phyloP scores from a whole-genome alignment of 2,113 vertebrate genomes.

The Halcyon senegalensis region DNA sequence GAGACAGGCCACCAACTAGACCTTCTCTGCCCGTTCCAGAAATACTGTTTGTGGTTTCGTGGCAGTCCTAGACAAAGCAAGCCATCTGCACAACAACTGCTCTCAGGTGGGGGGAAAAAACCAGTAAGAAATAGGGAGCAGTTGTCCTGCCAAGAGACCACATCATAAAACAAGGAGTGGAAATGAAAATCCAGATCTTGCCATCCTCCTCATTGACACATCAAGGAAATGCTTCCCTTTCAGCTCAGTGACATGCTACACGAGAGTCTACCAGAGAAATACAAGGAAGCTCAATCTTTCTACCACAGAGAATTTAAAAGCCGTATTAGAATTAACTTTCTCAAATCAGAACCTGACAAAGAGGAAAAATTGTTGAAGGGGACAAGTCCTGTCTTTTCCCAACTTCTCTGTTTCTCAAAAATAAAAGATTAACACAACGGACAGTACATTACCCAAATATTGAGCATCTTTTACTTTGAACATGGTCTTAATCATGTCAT shows the following conservation, averaged over 20 bases:
- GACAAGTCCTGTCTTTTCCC: neutral
- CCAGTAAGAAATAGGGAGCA: neutral
- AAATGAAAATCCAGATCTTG: neutral
- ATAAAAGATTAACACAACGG: neutral
- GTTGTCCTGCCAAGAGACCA: neutral
- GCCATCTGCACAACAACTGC: neutral
- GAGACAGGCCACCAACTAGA: neutral
- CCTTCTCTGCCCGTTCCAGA: slow-evolving; percentile 17
- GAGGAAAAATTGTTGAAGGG: neutral
- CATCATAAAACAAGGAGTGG: neutral
- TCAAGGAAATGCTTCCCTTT: neutral
- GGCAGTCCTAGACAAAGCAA: slow-evolving; percentile 36
- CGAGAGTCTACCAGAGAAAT: neutral
- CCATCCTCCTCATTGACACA: neutral
- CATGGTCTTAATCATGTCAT: neutral
- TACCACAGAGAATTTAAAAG: neutral
- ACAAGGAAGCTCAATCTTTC: neutral
- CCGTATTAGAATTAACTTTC: neutral
- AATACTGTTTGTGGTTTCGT: slow-evolving; percentile 26
- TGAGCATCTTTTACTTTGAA: neutral
- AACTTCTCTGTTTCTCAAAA: neutral
- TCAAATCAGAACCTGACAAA: neutral
- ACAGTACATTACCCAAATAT: neutral
- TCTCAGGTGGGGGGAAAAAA: neutral
- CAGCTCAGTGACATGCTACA: neutral